Percentiles rank a stretch among this genome's conserved stretches.
Conservation (phyloP, 1,140 invertebrate genomes). For the Lepidurus arcticus region DNA sequence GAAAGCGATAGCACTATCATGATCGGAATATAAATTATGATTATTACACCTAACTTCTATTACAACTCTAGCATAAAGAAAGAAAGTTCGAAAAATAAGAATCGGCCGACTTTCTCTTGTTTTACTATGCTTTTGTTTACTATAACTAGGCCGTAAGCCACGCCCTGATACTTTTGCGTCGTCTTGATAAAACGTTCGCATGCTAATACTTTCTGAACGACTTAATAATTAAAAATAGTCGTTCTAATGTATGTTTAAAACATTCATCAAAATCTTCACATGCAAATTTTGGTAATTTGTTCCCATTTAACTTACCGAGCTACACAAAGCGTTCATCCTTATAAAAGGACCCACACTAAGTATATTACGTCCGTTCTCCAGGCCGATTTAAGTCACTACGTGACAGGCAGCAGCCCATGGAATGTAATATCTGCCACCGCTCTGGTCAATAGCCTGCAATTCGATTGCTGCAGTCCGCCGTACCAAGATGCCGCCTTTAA, state of each 20-base stretch:
- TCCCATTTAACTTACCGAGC: not conserved
- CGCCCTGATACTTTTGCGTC: too few relatives aligned
- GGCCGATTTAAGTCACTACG: constrained; percentile 31
- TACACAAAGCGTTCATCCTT: not conserved
- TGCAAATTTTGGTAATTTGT: not conserved
- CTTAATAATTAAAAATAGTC: not conserved
- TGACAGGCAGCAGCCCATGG: constrained; percentile 29
- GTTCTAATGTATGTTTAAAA: not conserved
- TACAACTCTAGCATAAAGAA: too few relatives aligned
- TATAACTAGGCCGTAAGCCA: too few relatives aligned
- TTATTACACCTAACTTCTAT: too few relatives aligned
- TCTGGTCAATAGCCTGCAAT: constrained; percentile 24
- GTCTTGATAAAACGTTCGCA: too few relatives aligned
- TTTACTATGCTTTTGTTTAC: too few relatives aligned
- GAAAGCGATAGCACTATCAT: too few relatives aligned
- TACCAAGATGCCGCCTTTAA: constrained; percentile 28
- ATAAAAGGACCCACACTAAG: not conserved
- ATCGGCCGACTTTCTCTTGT: too few relatives aligned
- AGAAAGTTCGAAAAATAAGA: too few relatives aligned
- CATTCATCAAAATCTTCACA: not conserved
- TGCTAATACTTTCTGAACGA: not conserved
- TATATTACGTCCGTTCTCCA: not conserved
- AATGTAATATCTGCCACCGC: constrained; percentile 23
- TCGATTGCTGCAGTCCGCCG: constrained; percentile 25
- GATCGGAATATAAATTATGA: too few relatives aligned